Conservation (phyloP, 2,888 invertebrate genomes). For the Phrixothrix hirtus region DNA sequence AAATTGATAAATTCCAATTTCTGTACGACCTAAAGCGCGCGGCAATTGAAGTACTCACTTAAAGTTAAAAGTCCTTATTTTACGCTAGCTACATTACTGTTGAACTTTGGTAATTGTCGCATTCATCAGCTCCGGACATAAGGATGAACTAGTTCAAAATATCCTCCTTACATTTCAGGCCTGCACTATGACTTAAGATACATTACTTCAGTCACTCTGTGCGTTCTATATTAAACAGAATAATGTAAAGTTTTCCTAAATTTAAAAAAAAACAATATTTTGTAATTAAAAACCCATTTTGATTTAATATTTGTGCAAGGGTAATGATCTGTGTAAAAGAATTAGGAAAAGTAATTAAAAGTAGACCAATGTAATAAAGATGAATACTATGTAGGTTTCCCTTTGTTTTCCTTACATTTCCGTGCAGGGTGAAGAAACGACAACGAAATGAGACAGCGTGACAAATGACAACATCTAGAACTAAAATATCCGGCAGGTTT, state of each 20-base stretch:
- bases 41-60: conserved; percentile 36
- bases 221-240: no score
- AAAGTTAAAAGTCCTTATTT: conserved; percentile 40
- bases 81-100: conserved; percentile 41
- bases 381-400: conserved; percentile 46
- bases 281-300: conserved; percentile 15
- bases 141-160: conserved; percentile 14
- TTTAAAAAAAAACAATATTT: conserved; percentile 3
- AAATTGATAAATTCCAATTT: conserved; percentile 40
- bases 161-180: conserved; percentile 9
- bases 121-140: conserved; percentile 36
- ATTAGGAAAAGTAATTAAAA: conserved; percentile 51
- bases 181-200: conserved; percentile 17
- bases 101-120: conserved; percentile 45
- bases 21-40: conserved; percentile 32
- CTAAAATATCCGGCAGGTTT: conserved; percentile 43
- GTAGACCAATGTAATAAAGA: conserved; percentile 49
- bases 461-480: conserved; percentile 49
- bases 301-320: conserved; percentile 30
- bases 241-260: no score
- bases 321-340: conserved; percentile 46
- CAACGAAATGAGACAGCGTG: conserved; percentile 51
- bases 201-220: no score
- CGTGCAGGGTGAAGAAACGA: conserved; percentile 45
- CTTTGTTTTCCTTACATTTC: conserved; percentile 41